Evolutionary conservation across 2,113 vertebrate genomes (phyloP).

Genomic region (Saccopteryx bilineata): DNA sequence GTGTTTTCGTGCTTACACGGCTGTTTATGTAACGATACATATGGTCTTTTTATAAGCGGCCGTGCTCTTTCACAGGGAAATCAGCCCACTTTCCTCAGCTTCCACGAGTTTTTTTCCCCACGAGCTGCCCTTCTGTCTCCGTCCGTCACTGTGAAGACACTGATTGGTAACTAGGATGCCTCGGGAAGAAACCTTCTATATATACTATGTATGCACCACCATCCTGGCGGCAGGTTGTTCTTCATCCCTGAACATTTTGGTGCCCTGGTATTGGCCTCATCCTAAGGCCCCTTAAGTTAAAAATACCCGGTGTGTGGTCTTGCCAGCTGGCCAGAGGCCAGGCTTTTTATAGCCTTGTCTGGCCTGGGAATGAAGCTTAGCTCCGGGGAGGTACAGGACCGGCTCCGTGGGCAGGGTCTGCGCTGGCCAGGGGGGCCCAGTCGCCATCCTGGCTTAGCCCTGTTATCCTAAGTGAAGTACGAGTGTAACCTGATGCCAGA

Average conservation of each 20-base stretch:
- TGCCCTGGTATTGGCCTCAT: constrained; percentile 56
- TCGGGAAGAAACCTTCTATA: fast-evolving
- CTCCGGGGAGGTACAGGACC: not conserved
- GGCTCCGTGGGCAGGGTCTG: not conserved
- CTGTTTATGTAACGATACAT: constrained; percentile 23
- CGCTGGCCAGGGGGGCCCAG: not conserved
- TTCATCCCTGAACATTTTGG: not conserved
- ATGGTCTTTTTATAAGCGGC: not conserved
- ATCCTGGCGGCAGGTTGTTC: not conserved
- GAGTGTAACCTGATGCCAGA: not conserved
- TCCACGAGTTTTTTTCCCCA: no score
- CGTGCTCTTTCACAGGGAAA: not conserved
- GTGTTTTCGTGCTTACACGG: not conserved
- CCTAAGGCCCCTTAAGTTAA: constrained; percentile 69
- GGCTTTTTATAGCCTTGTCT: constrained; percentile 78
- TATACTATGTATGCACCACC: not conserved
- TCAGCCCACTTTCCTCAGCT: not conserved
- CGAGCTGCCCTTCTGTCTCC: not conserved
- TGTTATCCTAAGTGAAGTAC: not conserved
- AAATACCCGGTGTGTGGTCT: constrained; percentile 79
- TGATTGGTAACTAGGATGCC: not conserved
- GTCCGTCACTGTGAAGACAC: not conserved
- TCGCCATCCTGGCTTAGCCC: not conserved
- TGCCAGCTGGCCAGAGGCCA: constrained; percentile 78
- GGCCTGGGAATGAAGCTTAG: constrained; percentile 64